A percentile compares a stretch with the other conserved stretches of the same genome.
These are phyloP conservation scores for Rhagophthalmus giganteus DNA, from an alignment of 2,888 invertebrate species.

Conservation along the genomic window DNA sequence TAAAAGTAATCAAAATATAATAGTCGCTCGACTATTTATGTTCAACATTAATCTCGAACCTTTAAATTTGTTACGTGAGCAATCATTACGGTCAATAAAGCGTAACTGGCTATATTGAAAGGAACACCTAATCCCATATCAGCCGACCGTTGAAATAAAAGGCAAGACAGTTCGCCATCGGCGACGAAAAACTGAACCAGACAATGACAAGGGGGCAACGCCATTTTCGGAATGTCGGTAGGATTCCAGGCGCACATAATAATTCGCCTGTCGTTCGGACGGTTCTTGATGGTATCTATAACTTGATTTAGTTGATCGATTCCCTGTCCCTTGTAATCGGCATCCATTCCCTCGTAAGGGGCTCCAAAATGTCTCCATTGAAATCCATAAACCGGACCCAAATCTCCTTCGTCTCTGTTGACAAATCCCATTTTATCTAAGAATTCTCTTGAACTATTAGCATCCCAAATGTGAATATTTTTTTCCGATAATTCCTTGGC, in stretches of 20 bases:
- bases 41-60: no score
- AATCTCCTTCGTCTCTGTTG: conserved; percentile 87
- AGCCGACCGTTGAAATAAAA: conserved; percentile 92
- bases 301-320: conserved; percentile 84
- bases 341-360: conserved; percentile 75
- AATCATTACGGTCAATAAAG: conserved; percentile 91
- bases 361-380: conserved; percentile 98
- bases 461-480: conserved; percentile 92
- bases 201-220: conserved; percentile 94
- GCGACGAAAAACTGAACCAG: conserved; percentile 92
- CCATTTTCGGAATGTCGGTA: conserved; percentile 83
- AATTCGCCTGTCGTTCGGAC: conserved; percentile 86
- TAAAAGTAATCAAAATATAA: conserved; percentile 48
- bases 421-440: conserved; percentile 81
- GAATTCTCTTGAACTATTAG: conserved; percentile 85
- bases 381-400: conserved; percentile 96
- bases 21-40: no score
- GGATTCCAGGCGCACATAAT: conserved; percentile 96
- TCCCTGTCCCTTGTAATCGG: conserved; percentile 79
- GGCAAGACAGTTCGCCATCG: conserved; percentile 80
- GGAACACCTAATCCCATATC: conserved; percentile 98
- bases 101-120: conserved; percentile 96
- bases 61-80: conserved; percentile 88
- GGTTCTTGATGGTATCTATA: conserved; percentile 75
- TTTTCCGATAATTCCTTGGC: conserved; percentile 77